A percentile compares a stretch with the other conserved stretches of the same genome.
Conservation (phyloP, 2,797 vertebrate species). For the Anguilla anguilla region DNA sequence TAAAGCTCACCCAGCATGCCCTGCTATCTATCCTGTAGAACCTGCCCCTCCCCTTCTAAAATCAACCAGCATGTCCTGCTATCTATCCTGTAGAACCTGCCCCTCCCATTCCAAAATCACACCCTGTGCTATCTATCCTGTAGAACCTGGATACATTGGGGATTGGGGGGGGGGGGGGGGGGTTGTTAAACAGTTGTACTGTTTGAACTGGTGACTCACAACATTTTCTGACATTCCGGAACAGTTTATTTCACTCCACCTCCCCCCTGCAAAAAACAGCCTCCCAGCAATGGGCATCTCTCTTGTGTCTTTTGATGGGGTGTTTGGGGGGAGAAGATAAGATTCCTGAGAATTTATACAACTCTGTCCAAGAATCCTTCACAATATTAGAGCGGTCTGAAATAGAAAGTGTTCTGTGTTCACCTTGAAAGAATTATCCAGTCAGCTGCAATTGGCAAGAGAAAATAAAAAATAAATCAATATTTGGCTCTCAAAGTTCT, state of each 20-base stretch:
- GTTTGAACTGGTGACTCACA: constrained; percentile 59
- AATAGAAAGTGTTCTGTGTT: constrained; percentile 56
- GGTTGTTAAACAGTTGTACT: constrained; percentile 55
- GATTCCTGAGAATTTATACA: constrained; percentile 43
- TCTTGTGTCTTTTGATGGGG: constrained; percentile 54
- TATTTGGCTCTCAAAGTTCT: constrained; percentile 59
- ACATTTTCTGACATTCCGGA: constrained; percentile 53
- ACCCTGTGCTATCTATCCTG: too few relatives aligned
- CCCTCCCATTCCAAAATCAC: background rate
- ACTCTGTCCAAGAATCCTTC: constrained; percentile 39
- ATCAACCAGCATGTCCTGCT: constrained; percentile 41
- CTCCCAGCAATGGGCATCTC: constrained; percentile 39
- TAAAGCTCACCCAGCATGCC: constrained; percentile 39
- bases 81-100: constrained; percentile 1
- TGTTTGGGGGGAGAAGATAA: constrained; percentile 38
- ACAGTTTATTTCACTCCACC: constrained; percentile 58
- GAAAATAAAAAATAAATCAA: constrained; percentile 61
- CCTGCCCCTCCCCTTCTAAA: constrained; percentile 29
- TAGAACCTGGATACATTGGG: too few relatives aligned
- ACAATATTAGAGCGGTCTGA: constrained; percentile 55
- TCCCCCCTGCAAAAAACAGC: constrained; percentile 33
- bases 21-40: constrained; percentile 11
- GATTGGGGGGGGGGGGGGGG: constrained; percentile 17
- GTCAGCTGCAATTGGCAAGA: constrained; percentile 59
- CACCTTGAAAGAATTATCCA: constrained; percentile 59